phyloP scores from a whole-genome alignment of 2,113 vertebrate species.

The Prionailurus viverrinus region DNA sequence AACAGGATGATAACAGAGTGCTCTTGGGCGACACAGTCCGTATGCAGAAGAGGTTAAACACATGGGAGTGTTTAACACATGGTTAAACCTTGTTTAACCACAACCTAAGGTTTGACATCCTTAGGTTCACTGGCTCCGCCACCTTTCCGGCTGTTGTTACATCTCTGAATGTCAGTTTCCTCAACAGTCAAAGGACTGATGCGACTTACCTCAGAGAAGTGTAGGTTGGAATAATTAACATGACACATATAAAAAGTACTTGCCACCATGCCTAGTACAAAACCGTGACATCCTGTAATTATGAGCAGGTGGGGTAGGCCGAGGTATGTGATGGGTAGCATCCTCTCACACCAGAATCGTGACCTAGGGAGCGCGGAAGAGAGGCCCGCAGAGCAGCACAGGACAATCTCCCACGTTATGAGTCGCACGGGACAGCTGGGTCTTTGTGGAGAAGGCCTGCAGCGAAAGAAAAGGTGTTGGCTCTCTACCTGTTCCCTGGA shows the following conservation, averaged over 20 bases:
- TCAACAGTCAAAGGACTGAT: background rate
- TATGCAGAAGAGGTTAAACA: background rate
- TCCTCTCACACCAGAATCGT: background rate
- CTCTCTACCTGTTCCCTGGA: background rate
- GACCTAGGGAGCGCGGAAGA: background rate
- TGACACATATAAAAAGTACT: background rate
- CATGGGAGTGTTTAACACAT: too few relatives aligned
- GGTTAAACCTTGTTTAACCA: too few relatives aligned
- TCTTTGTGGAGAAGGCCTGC: rapidly evolving
- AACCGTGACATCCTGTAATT: background rate
- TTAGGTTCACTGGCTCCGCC: background rate
- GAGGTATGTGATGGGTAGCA: background rate
- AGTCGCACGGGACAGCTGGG: background rate
- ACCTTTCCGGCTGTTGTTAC: background rate
- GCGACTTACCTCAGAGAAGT: background rate
- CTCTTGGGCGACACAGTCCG: rapidly evolving
- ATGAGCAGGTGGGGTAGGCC: too few relatives aligned
- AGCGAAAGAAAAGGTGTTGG: background rate
- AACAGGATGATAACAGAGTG: background rate
- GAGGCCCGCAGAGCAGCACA: rapidly evolving
- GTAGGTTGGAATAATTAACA: background rate
- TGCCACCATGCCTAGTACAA: background rate
- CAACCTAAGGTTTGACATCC: background rate
- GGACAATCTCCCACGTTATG: rapidly evolving
- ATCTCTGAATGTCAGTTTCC: background rate